Base-by-base conservation (phyloP, 2,113 vertebrate genomes). In the Entomyzon cyanotis region DNA sequence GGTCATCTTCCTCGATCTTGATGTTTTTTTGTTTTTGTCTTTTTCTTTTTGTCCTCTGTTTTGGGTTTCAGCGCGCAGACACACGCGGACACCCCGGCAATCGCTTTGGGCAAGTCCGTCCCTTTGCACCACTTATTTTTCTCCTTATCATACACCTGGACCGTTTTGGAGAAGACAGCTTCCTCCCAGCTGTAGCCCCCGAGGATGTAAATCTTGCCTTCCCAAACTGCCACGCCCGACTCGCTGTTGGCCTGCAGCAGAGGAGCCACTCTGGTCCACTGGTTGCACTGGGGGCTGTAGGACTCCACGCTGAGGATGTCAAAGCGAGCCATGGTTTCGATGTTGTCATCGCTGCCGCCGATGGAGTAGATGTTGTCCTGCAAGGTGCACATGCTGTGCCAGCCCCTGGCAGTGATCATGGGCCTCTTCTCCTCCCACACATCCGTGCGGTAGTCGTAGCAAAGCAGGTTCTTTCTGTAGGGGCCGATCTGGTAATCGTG, bases 131-230 rank as follows among this genome's bases (percentile, higher is more conserved):
- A 99, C 20, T 97, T 98, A 39, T 98, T 97, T 28, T 97, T 98
- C 60, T 98, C 98, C 2, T 95, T 98, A 90, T 99, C 97, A 4
- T 98, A 99, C 6, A 99, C 98, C 97, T 99, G 99, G 6, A 99
- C 99, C 0, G 98, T 97, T 94, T 98, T 98, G 84, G 99, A 99
- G 97, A 99, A 99, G 47, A 98, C 97, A 0, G 98, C 99, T 87
- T 93, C 98, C 97, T 99, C 99, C 99, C 99, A 99, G 98, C 99
- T 99, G 97, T 99, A 99, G 31, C 99, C 99, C 1, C 99, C 99
- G 0, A 99, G 98, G 90, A 99, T 98, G 19, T 99, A 99, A 89
- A 99, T 99, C 94, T 97, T 98, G 37, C 98, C 98, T 7, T 97
- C 97, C 98, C 98, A 98, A 31, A 99, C 98, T 0, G 99, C 98